Base-by-base conservation (phyloP, 2,888 invertebrate species). In the Tetheella fluctuosa region DNA sequence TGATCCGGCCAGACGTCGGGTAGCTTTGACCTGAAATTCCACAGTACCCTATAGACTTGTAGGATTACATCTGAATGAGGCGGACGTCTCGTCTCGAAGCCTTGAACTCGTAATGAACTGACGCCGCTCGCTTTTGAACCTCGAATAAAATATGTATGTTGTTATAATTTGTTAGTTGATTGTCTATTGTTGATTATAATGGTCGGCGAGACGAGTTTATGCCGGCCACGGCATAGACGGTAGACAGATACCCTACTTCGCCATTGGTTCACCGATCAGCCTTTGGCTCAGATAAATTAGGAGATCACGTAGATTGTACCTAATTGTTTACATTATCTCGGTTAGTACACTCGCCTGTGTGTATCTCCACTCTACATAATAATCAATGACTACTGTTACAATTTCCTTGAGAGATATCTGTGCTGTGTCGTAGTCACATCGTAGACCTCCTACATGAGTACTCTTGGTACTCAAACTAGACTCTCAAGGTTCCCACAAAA, bases 21-120 rank as follows among this genome's bases (percentile, higher is more conserved):
- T 55, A 55, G 55, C 34, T 55, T 55, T 55, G 37, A 55, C 55
- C 34, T 55, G 34, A 55, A 55, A 20, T 55, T 55, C 17, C 55
- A 55, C 34, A 55, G 55, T 55, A 55, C 55, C 34, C 55, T 23
- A 55, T 55, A 34, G 34, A 55, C 34, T 25, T 20, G 34, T 55
- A 34, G 55, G 12, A 34, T 66, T 62, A 60, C 25, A 59, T 66
- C 61, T 65, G 61, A 59, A 61, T 52, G 58, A 69, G 63, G 66
- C 69, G 68, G 67, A 68, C 74, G 71, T 74, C 48, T 48, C 70
- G 76, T 68, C 68, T 66, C 61, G 69, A 65, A 84, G 68, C 87
- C 87, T 87, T 88, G 87, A 88, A 86, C 86, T 79, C 77, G 59
- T 73, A 74, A 76, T 81, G 80, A 84, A 81, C 83, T 71, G 76